A percentile compares a stretch with the other conserved stretches of the same genome.
phyloP scores from a whole-genome alignment of 2,888 invertebrate species.

The Cheilosia impressa region DNA sequence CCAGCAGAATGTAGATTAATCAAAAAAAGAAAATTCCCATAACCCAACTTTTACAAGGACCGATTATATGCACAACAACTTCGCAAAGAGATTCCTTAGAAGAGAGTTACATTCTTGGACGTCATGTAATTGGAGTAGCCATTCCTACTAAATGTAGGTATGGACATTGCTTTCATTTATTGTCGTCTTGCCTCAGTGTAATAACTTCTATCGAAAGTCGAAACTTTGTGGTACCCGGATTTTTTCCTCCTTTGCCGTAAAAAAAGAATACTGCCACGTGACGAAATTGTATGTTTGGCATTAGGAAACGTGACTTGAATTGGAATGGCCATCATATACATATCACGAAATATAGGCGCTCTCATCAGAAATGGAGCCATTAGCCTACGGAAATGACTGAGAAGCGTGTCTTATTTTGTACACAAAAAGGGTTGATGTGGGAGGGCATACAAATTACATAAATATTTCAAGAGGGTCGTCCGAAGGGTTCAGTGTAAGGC shows the following conservation, averaged over 20 bases:
- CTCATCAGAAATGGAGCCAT: conserved; percentile 55
- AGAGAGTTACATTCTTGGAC: neutral
- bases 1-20: neutral
- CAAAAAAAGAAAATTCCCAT: conserved; percentile 3
- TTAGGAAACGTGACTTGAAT: conserved; percentile 49
- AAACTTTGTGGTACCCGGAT: conserved; percentile 14
- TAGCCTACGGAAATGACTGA: conserved; percentile 31
- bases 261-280: conserved; percentile 43
- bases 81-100: conserved; percentile 4
- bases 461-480: neutral
- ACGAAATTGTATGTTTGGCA: conserved; percentile 50
- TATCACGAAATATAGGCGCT: conserved; percentile 20
- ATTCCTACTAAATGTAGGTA: neutral
- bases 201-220: neutral
- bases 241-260: conserved; percentile 26
- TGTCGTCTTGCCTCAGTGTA: neutral
- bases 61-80: conserved; percentile 25
- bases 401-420: conserved; percentile 35
- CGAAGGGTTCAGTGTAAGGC: neutral
- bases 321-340: conserved; percentile 20
- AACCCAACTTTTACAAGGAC: conserved; percentile 6
- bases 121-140: conserved; percentile 5
- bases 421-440: neutral
- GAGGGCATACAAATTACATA: neutral
- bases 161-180: conserved; percentile 5